Base-by-base conservation (phyloP, 2,797 vertebrate genomes). In the Parotocinclus haroldoi region DNA sequence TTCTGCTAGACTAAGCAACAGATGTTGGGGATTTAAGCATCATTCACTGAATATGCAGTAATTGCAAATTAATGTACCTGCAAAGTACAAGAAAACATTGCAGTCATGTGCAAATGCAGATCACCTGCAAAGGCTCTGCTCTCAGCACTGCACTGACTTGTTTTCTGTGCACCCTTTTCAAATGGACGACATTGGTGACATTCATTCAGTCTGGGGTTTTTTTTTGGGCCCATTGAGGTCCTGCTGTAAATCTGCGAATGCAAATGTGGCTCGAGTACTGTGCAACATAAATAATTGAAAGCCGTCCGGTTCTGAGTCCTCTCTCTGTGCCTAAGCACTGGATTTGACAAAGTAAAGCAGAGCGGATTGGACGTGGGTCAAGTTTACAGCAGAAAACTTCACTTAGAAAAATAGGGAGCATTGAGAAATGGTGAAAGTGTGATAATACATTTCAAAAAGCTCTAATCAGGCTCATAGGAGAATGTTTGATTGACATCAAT, bases 171-270 rank as follows among this genome's bases (percentile, higher is more conserved):
- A 62, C 46, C 75, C 68, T 46, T 27, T 74, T 75, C 70, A 71
- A 78, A 74, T 82, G 79, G 77, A 79, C 77, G 82, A 80, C 78
- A 77, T 63, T 14, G 38, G 71, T 71, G 75, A 11, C 40, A 42
- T 73, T 79, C 80, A 83, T 81, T 58, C 70, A 79, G 68, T 74
- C n/a, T n/a, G n/a, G n/a, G 54, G 62, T 66, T 78, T 75, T 79
- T 72, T 74, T 68, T 74, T 58, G 63, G 63, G 68, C 76, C 78
- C 67, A 75, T 79, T 78, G 78, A 53, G 53, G 68, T 58, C 14
- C 2, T n/a, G 55, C 70, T 57, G 54, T 83, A 83, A 80, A 80
- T 81, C 73, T 74, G 42, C 36, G 72, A 76, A 80, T 80, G 75
- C 74, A 79, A 80, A 81, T 73, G 75, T 72, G 65, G 63, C 63